Evolutionary conservation across 2,797 vertebrate genomes (phyloP).

Genomic region (Yasuhikotakia modesta): DNA sequence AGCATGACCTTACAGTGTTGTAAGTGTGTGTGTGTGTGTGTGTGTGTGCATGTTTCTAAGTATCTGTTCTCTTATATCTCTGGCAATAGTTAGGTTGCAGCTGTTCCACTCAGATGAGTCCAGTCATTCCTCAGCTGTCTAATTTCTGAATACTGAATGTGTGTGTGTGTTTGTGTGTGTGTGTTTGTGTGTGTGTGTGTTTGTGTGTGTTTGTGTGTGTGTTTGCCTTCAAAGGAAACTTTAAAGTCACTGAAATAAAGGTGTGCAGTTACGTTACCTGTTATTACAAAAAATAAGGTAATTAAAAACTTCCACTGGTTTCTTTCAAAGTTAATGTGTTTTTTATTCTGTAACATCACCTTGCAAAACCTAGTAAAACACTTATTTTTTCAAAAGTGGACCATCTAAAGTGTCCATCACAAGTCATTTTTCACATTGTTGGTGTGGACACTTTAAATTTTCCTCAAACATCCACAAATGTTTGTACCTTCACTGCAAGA

Average conservation of each 20-base stretch:
- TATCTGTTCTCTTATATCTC: slow-evolving; percentile 25
- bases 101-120: slow-evolving; percentile 45
- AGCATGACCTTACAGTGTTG: not conserved
- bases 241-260: slow-evolving; percentile 2
- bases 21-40: slow-evolving; percentile 18
- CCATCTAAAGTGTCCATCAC: too few relatives aligned
- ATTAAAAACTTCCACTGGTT: not conserved
- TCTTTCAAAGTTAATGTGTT: not conserved
- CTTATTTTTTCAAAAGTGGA: too few relatives aligned
- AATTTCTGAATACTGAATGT: slow-evolving; percentile 25
- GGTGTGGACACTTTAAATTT: too few relatives aligned
- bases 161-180: not conserved
- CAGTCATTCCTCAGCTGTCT: slow-evolving; percentile 46
- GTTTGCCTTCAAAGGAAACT: slow-evolving; percentile 32
- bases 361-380: not conserved
- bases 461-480: too few relatives aligned
- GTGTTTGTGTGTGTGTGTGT: not conserved
- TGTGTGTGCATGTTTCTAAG: slow-evolving; percentile 22
- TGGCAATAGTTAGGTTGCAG: slow-evolving; percentile 43
- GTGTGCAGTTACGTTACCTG: slow-evolving; percentile 27
- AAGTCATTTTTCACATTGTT: too few relatives aligned
- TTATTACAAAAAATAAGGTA: not conserved
- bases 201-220: not conserved
- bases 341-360: not conserved
- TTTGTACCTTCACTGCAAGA: not conserved